These are phyloP conservation scores for Hypomecis atomaria DNA, from an alignment of 2,888 invertebrate species.

Conservation along the genomic window DNA sequence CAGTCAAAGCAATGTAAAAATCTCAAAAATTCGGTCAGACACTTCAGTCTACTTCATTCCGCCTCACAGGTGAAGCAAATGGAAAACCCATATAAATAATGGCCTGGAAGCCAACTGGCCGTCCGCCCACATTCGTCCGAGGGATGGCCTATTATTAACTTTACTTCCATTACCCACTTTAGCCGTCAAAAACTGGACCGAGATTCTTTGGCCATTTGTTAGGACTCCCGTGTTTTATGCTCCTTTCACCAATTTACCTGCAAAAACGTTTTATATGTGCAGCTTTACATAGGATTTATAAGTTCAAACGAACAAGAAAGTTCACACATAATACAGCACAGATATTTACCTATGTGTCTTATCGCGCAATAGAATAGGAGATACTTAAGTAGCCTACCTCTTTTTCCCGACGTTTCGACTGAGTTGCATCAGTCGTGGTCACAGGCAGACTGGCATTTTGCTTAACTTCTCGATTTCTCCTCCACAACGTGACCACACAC, in stretches of 20 bases:
- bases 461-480: too few species aligned
- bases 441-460: too few species aligned
- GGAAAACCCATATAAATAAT: conserved; percentile 18
- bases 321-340: too few species aligned
- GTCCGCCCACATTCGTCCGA: conserved; percentile 26
- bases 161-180: conserved; percentile 33
- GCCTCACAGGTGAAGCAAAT: conserved; percentile 12
- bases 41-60: background rate
- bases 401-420: too few species aligned
- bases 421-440: too few species aligned
- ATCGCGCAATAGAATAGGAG: too few species aligned
- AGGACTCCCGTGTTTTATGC: conserved; percentile 1
- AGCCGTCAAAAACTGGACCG: conserved; percentile 23
- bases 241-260: background rate
- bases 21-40: background rate
- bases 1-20: background rate
- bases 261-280: background rate
- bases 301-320: too few species aligned
- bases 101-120: conserved; percentile 14
- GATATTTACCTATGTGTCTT: too few species aligned
- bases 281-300: too few species aligned
- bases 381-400: too few species aligned
- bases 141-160: conserved; percentile 43
- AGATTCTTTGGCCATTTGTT: conserved; percentile 28
- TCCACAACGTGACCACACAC: too few species aligned